phyloP scores from a whole-genome alignment of 1,140 invertebrate genomes.

The Venturia canescens region DNA sequence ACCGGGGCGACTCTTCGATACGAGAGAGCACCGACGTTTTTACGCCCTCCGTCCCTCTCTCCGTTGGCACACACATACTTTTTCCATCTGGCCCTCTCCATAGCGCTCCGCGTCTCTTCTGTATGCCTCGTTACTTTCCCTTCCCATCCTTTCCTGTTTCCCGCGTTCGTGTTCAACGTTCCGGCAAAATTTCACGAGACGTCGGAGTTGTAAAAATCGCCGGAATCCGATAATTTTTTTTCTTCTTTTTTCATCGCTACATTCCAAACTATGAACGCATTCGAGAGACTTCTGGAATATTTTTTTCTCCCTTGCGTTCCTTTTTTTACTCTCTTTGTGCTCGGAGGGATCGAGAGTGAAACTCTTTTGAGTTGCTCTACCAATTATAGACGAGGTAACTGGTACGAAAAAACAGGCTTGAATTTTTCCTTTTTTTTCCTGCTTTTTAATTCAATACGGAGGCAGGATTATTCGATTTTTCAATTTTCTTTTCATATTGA shows the following conservation, averaged over 20 bases:
- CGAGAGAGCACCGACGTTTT: background rate
- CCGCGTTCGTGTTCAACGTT: constrained; percentile 22
- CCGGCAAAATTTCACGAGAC: constrained; percentile 29
- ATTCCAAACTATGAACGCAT: background rate
- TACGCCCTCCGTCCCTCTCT: background rate
- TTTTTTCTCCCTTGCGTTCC: background rate
- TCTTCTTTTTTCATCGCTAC: constrained; percentile 2
- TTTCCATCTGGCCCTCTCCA: constrained; percentile 18
- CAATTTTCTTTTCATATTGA: too few species aligned
- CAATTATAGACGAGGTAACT: background rate
- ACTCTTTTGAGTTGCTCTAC: background rate
- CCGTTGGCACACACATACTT: background rate
- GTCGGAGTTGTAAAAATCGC: constrained; percentile 30
- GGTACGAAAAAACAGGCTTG: background rate
- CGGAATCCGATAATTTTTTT: constrained; percentile 18
- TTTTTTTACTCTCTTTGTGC: background rate
- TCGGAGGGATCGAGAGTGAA: background rate
- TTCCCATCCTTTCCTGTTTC: background rate
- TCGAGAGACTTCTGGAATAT: constrained; percentile 1
- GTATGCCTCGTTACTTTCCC: constrained; percentile 17
- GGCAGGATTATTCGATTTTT: too few species aligned
- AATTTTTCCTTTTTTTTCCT: background rate
- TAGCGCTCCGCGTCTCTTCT: constrained; percentile 7
- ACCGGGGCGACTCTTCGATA: constrained; percentile 14
- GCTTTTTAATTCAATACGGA: background rate